Conservation (phyloP, 2,888 invertebrate genomes). For the Polylopha cassiicola region DNA sequence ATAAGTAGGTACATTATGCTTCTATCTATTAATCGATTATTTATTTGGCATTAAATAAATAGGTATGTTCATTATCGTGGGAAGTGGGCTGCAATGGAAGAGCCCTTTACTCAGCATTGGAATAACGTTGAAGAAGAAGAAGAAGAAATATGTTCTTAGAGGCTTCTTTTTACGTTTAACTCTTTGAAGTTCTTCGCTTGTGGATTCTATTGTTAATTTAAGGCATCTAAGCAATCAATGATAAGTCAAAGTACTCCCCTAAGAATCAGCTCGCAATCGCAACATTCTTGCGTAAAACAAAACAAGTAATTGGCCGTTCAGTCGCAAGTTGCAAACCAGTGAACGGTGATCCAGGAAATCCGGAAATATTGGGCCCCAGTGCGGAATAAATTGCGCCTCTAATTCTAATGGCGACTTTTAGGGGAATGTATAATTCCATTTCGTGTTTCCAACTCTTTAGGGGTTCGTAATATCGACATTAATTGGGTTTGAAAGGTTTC, state of each 20-base stretch:
- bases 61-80: too few species aligned
- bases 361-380: conserved; percentile 48
- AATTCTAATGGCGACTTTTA: conserved; percentile 70
- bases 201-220: too few species aligned
- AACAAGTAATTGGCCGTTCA: conserved; percentile 12
- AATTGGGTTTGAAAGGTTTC: conserved; percentile 71
- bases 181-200: too few species aligned
- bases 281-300: conserved; percentile 6
- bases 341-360: conserved; percentile 29
- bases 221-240: too few species aligned
- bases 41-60: too few species aligned
- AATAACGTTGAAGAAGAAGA: too few species aligned
- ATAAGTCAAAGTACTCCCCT: neutral
- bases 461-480: conserved; percentile 64
- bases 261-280: neutral
- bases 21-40: neutral
- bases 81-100: too few species aligned
- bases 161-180: too few species aligned
- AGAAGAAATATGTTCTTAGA: too few species aligned
- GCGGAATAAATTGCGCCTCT: conserved; percentile 62
- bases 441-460: conserved; percentile 71
- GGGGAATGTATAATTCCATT: conserved; percentile 73
- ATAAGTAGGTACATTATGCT: too few species aligned
- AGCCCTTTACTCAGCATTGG: too few species aligned
- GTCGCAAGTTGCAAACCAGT: conserved; percentile 22